phyloP scores from a whole-genome alignment of 2,113 vertebrate genomes.

The Cephalopterus ornatus region DNA sequence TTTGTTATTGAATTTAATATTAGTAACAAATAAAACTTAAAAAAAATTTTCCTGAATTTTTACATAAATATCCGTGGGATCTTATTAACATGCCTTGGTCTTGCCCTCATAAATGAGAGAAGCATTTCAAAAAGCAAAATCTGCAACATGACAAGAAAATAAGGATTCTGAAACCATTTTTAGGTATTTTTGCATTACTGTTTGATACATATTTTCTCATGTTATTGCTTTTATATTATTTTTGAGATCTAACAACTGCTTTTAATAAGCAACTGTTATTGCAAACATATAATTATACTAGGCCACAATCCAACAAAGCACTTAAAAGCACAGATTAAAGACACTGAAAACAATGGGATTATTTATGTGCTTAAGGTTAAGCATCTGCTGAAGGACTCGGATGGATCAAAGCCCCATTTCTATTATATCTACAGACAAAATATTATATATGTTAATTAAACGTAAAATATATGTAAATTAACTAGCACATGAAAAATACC shows the following conservation, averaged over 20 bases:
- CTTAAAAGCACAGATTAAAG: conserved; percentile 66
- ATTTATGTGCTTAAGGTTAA: conserved; percentile 65
- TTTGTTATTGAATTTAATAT: neutral
- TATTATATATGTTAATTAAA: conserved; percentile 65
- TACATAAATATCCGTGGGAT: neutral
- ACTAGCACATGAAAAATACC: conserved; percentile 32
- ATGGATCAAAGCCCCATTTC: conserved; percentile 58
- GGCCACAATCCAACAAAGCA: conserved; percentile 67
- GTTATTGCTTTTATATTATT: conserved; percentile 52
- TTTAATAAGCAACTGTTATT: conserved; percentile 65
- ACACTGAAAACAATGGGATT: conserved; percentile 68
- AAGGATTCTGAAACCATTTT: neutral
- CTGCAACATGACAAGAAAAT: neutral
- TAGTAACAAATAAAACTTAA: neutral
- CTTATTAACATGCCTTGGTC: neutral
- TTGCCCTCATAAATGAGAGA: neutral
- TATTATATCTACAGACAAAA: conserved; percentile 43
- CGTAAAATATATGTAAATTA: conserved; percentile 58
- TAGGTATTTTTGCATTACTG: neutral
- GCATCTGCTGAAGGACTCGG: conserved; percentile 59
- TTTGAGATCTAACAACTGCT: conserved; percentile 60
- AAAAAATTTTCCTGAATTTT: neutral
- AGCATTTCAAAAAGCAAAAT: neutral
- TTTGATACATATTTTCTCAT: conserved; percentile 26
- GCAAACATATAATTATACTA: conserved; percentile 67